Evolutionary conservation across 2,888 invertebrate genomes (phyloP).

Genomic region (Acrobasis repandana): DNA sequence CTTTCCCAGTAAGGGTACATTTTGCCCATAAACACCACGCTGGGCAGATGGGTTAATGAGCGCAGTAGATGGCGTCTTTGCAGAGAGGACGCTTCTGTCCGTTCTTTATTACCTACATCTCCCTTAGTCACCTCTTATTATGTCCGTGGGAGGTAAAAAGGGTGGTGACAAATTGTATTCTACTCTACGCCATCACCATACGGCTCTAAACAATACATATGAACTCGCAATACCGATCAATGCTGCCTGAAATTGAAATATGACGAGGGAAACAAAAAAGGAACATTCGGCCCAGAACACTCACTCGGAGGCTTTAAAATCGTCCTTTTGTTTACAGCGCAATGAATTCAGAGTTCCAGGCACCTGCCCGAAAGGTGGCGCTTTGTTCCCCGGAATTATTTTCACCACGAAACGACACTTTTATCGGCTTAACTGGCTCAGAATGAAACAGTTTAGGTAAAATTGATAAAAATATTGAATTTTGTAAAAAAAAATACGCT

Average conservation of each 20-base stretch:
- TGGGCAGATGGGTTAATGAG: too few species aligned
- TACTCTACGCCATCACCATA: too few species aligned
- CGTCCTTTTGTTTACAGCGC: slow-evolving; percentile 69
- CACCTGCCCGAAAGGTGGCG: slow-evolving; percentile 62
- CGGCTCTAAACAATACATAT: background rate
- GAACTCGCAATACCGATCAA: background rate
- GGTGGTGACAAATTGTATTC: too few species aligned
- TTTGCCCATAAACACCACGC: too few species aligned
- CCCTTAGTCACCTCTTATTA: too few species aligned
- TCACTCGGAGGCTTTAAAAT: slow-evolving; percentile 56
- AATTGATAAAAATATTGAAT: slow-evolving; percentile 58
- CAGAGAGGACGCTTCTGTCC: too few species aligned
- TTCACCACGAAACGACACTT: slow-evolving; percentile 45
- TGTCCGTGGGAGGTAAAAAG: too few species aligned
- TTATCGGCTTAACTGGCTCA: slow-evolving; percentile 60
- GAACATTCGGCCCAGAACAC: slow-evolving; percentile 39
- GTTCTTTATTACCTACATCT: too few species aligned
- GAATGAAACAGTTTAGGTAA: slow-evolving; percentile 59
- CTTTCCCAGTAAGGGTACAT: too few species aligned
- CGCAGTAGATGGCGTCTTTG: too few species aligned
- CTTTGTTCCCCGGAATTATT: slow-evolving; percentile 71
- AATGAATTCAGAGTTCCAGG: slow-evolving; percentile 71
- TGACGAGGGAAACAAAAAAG: slow-evolving; percentile 36
- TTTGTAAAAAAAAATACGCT: background rate
- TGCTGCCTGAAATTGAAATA: slow-evolving; percentile 48